phyloP scores from a whole-genome alignment of 92 coral and sea anemone species.

The Palythoa grandis region DNA sequence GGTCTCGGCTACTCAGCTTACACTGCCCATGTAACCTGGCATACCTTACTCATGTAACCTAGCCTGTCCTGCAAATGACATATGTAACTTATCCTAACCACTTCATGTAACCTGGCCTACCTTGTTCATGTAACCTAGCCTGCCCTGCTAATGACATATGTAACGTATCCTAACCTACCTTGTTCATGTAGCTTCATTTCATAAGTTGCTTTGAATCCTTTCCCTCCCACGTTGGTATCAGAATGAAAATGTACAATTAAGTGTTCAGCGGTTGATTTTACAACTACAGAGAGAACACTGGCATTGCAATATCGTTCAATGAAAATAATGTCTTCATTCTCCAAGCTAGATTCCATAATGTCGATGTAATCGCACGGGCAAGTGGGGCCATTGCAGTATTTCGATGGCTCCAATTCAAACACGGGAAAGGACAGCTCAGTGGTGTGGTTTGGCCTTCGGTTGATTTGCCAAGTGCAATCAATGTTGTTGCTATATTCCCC shows the following conservation, averaged over 20 bases:
- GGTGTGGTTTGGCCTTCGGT: constrained; percentile 7
- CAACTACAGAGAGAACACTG: not conserved
- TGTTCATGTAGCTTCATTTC: not conserved
- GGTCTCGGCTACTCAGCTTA: too few species aligned
- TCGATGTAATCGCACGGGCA: constrained; percentile 36
- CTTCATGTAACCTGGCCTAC: too few species aligned
- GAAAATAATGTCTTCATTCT: not conserved
- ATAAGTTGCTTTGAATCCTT: constrained; percentile 19
- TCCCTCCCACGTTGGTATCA: constrained; percentile 12
- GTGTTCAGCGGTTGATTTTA: constrained; percentile 24
- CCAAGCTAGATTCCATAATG: constrained; percentile 22
- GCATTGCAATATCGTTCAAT: constrained; percentile 20
- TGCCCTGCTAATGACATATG: not conserved
- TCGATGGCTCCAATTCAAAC: constrained; percentile 18
- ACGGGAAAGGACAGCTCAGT: constrained; percentile 13
- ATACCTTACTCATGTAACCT: too few species aligned
- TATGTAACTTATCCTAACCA: too few species aligned
- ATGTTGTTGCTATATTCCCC: constrained; percentile 17
- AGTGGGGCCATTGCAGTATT: constrained; percentile 16
- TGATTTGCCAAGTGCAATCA: constrained; percentile 31
- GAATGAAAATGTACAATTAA: constrained; percentile 20
- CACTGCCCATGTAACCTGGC: too few species aligned
- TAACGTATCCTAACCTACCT: not conserved
- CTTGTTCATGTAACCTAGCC: not conserved
- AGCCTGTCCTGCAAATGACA: too few species aligned